Evolutionary conservation across 2,113 vertebrate species (phyloP).

Genomic region (Cairina moschata): DNA sequence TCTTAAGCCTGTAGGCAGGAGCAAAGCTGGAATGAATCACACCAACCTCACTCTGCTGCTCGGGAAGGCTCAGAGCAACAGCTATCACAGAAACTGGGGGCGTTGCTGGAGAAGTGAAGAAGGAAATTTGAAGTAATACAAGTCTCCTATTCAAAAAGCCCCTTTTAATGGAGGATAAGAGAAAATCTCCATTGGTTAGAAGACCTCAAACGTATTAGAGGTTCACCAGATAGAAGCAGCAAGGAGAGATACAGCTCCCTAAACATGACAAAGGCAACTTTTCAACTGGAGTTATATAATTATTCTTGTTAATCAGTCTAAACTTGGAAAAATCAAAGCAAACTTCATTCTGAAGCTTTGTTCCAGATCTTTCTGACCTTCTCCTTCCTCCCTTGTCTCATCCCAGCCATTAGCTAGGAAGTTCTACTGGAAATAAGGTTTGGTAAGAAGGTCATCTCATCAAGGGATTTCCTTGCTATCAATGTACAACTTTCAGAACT

Average conservation of each 20-base stretch:
- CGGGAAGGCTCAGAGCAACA: background rate
- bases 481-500: background rate
- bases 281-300: background rate
- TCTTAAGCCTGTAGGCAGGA: background rate
- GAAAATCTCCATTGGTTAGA: background rate
- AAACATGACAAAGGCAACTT: background rate
- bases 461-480: background rate
- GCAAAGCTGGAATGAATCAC: background rate
- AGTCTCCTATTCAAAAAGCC: background rate
- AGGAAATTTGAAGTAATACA: background rate
- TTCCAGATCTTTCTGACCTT: background rate
- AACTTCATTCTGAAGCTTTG: background rate
- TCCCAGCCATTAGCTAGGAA: background rate
- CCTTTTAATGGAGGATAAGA: background rate
- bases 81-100: background rate
- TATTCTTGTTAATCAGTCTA: background rate
- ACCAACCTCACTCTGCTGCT: background rate
- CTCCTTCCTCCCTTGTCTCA: background rate
- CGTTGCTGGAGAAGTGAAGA: background rate
- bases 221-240: background rate
- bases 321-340: background rate
- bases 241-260: background rate
- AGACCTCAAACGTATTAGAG: background rate
- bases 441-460: background rate
- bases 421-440: background rate